A percentile compares a stretch with the other conserved stretches of the same genome.
phyloP scores from a whole-genome alignment of 2,888 invertebrate species.

The Achlya flavicornis region DNA sequence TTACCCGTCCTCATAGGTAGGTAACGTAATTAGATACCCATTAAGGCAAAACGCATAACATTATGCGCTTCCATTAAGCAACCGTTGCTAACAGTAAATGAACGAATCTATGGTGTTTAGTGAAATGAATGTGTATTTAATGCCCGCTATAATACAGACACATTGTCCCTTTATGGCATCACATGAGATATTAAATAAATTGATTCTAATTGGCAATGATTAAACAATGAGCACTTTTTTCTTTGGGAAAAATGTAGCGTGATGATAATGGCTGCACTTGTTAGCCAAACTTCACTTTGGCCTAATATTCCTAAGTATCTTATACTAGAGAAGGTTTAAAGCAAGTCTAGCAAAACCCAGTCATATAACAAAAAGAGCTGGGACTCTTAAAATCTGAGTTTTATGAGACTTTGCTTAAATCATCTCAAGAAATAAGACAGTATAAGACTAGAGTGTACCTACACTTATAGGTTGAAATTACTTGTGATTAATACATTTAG shows the following conservation, averaged over 20 bases:
- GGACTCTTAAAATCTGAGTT: too few species aligned
- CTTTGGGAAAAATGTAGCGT: conserved; percentile 54
- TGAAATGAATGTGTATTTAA: conserved; percentile 39
- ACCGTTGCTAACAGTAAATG: neutral
- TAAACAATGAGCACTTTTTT: conserved; percentile 56
- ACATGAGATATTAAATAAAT: conserved; percentile 55
- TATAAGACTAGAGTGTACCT: too few species aligned
- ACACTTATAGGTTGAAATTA: too few species aligned
- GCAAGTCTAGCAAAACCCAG: too few species aligned
- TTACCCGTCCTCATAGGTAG: too few species aligned
- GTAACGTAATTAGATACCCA: neutral
- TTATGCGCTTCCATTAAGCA: neutral
- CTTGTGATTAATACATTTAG: too few species aligned
- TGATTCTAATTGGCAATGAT: conserved; percentile 74
- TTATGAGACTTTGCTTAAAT: too few species aligned
- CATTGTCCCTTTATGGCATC: conserved; percentile 36
- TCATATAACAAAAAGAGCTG: too few species aligned
- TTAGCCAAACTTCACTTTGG: neutral
- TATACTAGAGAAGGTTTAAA: too few species aligned
- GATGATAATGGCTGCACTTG: conserved; percentile 9
- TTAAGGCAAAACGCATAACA: neutral
- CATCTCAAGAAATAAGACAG: too few species aligned
- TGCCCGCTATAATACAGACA: conserved; percentile 43
- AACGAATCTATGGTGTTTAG: neutral
- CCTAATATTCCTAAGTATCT: neutral